Evolutionary conservation across 2,797 vertebrate species (phyloP), one percentile per base, ranked within the genome.

Genomic region (Streptopelia turtur): DNA sequence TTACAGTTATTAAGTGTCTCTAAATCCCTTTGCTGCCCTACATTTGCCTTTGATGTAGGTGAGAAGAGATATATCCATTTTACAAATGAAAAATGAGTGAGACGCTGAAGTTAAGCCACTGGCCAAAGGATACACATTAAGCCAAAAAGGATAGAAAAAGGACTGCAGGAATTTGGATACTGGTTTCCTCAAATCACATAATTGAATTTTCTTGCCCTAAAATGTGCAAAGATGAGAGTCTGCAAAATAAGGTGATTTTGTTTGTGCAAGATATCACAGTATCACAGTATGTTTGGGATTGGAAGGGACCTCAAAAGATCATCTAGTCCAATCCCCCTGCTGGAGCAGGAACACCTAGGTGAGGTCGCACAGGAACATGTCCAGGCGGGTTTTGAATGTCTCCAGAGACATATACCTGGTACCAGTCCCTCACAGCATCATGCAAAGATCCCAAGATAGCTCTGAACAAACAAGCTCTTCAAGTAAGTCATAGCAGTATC

Each of bases 1-100:
- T 60, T 55, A 70, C 56, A 75, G 82, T 83, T 95, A 84, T 86
- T 92, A 87, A 95, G 37, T 89, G 64, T 65, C 56, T 89, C 35
- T 70, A 75, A 93, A 83, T 86, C 72, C 60, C 89, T 86, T 39
- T 70, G 68, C 81, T 90, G 52, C 66, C 78, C 77, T 6, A 5
- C 13, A 12, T 16, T 71, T 90, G 56, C 39, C 81, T 95, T 75
- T 93, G 64, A 65, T 69, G 59, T 39, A 83, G 50, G 41, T 83
- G 68, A 85, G 65, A 91, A 72, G 50, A 92, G 61, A 91, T 71
- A 87, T 10, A 87, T 68, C 71, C 37, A 59, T 61, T 92, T 89
- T 83, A 85, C n/a, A 85, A 71, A 50, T 13, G 9, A 56, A 39
- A 49, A 72, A 79, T 23, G 23, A 33, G 20, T 12, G 27, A 78